Evolutionary conservation across 2,888 invertebrate genomes (phyloP).

Genomic region (Acrobasis consociella): DNA sequence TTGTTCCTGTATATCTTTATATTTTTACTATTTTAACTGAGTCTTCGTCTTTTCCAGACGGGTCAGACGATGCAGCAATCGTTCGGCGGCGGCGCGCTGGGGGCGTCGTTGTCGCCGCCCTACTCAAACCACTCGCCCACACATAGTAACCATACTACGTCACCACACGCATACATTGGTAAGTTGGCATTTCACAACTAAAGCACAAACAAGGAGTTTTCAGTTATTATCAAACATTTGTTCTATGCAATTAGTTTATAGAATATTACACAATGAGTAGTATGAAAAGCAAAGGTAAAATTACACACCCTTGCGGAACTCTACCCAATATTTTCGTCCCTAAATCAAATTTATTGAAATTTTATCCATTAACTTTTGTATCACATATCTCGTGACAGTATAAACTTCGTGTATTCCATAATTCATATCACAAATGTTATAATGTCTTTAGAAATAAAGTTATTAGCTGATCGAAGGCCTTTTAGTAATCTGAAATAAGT

Average conservation of each 20-base stretch:
- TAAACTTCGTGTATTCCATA: too few species aligned
- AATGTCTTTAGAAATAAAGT: too few species aligned
- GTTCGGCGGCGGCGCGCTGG: slow-evolving; percentile 80
- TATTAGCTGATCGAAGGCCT: background rate
- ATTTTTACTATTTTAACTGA: too few species aligned
- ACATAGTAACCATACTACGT: slow-evolving; percentile 91
- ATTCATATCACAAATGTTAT: too few species aligned
- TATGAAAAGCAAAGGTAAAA: background rate
- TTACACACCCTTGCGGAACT: background rate
- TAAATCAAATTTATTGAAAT: background rate
- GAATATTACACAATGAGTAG: too few species aligned
- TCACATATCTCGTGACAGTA: too few species aligned
- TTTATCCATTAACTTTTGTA: too few species aligned
- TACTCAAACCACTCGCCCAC: slow-evolving; percentile 94
- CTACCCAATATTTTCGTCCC: background rate
- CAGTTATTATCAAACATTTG: too few species aligned
- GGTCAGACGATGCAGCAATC: slow-evolving; percentile 85
- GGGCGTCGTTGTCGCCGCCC: slow-evolving; percentile 89
- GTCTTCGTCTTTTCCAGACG: slow-evolving; percentile 66
- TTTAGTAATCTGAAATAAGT: background rate
- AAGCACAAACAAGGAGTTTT: too few species aligned
- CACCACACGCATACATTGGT: slow-evolving; percentile 90
- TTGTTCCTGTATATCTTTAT: too few species aligned
- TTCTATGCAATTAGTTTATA: too few species aligned
- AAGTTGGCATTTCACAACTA: slow-evolving; percentile 35